phyloP scores from a whole-genome alignment of 2,113 vertebrate species.

The Irena cyanogastra region DNA sequence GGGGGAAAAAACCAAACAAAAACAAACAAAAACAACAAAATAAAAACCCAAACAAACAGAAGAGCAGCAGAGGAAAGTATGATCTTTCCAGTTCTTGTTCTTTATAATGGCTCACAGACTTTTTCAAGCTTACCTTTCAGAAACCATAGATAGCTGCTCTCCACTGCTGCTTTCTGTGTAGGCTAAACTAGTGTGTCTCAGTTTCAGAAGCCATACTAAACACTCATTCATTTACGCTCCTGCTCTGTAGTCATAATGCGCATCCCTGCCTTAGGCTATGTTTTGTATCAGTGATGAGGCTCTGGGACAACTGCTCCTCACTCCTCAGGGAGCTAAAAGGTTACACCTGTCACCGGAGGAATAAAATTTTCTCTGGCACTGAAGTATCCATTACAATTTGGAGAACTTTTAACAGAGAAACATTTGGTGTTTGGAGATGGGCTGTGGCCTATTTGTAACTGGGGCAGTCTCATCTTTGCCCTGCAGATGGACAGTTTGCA shows the following conservation, averaged over 20 bases:
- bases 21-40: not conserved
- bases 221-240: not conserved
- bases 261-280: not conserved
- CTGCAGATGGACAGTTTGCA: not conserved
- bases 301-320: not conserved
- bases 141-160: not conserved
- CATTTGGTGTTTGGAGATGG: not conserved
- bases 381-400: not conserved
- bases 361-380: not conserved
- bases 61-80: not conserved
- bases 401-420: not conserved
- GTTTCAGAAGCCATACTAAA: not conserved
- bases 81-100: not conserved
- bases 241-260: not conserved
- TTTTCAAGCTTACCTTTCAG: not conserved
- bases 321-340: not conserved
- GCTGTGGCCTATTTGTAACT: not conserved
- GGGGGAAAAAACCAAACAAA: too few species aligned
- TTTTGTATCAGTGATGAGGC: not conserved
- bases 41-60: not conserved
- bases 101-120: fast-evolving
- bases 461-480: not conserved
- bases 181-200: not conserved
- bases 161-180: not conserved
- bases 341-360: not conserved